A percentile compares a stretch with the other conserved stretches of the same genome.
These are phyloP conservation scores for Cheilosia vulpina DNA, from an alignment of 2,888 invertebrate species.

Conservation along the genomic window DNA sequence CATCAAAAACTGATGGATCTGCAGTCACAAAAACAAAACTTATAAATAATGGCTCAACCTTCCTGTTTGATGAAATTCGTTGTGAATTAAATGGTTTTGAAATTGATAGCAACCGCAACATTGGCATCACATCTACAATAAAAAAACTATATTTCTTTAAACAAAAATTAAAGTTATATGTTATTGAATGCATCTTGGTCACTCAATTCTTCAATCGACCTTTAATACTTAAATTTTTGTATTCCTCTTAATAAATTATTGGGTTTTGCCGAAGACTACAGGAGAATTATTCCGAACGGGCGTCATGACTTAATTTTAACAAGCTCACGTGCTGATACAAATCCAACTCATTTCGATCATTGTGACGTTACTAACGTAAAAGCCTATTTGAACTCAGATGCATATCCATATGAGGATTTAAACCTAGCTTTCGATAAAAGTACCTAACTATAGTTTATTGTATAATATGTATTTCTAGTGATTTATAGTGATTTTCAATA, in stretches of 20 bases:
- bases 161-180: conserved; percentile 73
- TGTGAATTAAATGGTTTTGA: conserved; percentile 79
- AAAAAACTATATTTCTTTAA: conserved; percentile 80
- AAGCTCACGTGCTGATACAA: not conserved
- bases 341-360: too few species aligned
- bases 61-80: conserved; percentile 62
- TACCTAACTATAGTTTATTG: too few species aligned
- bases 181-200: conserved; percentile 77
- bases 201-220: too few species aligned
- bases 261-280: conserved; percentile 80
- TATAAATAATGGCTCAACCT: conserved; percentile 72
- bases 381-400: too few species aligned
- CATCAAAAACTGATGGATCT: conserved; percentile 61
- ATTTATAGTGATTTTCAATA: too few species aligned
- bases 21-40: conserved; percentile 50
- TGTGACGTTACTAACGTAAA: too few species aligned
- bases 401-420: too few species aligned
- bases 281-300: conserved; percentile 80
- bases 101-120: conserved; percentile 75
- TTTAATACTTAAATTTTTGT: too few species aligned
- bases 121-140: conserved; percentile 76
- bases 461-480: too few species aligned
- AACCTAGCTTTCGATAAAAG: too few species aligned
- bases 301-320: conserved; percentile 80
- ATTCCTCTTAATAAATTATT: conserved; percentile 76